These are phyloP conservation scores for Pinna nobilis DNA, from an alignment of 1,140 invertebrate species.

Conservation along the genomic window DNA sequence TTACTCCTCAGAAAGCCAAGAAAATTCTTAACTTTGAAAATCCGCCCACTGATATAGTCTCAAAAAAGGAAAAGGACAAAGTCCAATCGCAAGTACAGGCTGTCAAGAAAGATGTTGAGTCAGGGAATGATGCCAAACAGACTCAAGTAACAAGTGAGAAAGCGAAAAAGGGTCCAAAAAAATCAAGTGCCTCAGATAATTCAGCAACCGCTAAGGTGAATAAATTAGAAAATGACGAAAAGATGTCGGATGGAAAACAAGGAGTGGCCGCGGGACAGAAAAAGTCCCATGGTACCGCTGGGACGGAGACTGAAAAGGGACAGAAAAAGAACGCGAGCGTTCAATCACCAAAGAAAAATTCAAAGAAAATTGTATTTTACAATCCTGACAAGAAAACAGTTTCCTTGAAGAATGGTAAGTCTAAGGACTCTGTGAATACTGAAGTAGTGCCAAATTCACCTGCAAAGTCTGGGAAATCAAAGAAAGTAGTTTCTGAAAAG, in stretches of 20 bases:
- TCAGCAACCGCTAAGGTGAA: too few species aligned
- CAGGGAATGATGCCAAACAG: too few species aligned
- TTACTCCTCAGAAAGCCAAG: neutral
- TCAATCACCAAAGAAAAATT: neutral
- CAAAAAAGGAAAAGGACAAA: neutral
- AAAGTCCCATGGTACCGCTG: neutral
- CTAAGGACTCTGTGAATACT: neutral
- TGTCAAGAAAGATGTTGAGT: neutral
- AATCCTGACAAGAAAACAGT: conserved; percentile 8
- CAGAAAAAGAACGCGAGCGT: neutral
- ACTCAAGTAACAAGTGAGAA: neutral
- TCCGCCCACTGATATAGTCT: neutral
- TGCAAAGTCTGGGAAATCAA: neutral
- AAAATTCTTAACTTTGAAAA: neutral
- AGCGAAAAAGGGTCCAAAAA: neutral
- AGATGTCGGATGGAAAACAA: neutral
- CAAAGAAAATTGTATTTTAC: neutral
- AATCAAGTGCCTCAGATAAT: neutral
- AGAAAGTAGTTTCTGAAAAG: neutral
- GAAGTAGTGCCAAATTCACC: neutral
- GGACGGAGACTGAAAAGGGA: neutral
- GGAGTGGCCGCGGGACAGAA: neutral
- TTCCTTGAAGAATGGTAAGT: conserved; percentile 3
- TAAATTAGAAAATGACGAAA: neutral
- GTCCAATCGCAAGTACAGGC: neutral